A percentile compares a stretch with the other conserved stretches of the same genome.
phyloP scores from a whole-genome alignment of 1,140 invertebrate species.

The Tribolium madens region DNA sequence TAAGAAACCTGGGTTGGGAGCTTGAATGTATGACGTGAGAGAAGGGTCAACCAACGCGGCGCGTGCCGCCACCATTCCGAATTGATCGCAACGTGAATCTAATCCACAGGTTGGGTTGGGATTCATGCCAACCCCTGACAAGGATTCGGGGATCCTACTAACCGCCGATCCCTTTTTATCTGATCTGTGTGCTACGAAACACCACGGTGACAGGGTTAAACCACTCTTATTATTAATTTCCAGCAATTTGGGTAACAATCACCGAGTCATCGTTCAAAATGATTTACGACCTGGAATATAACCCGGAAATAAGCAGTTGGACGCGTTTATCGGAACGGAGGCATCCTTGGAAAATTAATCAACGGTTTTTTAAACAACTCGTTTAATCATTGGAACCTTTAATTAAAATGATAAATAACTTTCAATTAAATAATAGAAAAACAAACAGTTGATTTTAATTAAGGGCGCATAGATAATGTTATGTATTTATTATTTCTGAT shows the following conservation, averaged over 20 bases:
- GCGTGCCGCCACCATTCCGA: not conserved
- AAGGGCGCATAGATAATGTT: too few relatives aligned
- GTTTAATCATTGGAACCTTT: too few relatives aligned
- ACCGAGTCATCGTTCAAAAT: not conserved
- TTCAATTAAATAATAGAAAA: too few relatives aligned
- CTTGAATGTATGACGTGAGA: slow-evolving; percentile 4
- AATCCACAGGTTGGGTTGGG: not conserved
- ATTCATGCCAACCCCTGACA: not conserved
- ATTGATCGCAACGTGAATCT: too few relatives aligned
- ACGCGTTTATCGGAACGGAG: too few relatives aligned
- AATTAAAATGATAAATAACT: too few relatives aligned
- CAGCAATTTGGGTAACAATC: not conserved
- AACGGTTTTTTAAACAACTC: too few relatives aligned
- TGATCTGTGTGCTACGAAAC: not conserved
- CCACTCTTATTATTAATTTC: not conserved
- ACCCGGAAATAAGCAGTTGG: not conserved
- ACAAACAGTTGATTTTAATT: too few relatives aligned
- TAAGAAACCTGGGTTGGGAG: slow-evolving; percentile 14
- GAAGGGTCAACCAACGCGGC: slow-evolving; percentile 9
- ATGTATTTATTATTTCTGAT: too few relatives aligned
- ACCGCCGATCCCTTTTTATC: not conserved
- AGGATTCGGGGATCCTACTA: not conserved
- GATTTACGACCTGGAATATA: not conserved
- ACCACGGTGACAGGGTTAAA: not conserved
- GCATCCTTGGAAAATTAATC: too few relatives aligned